Conservation (phyloP, 2,888 invertebrate species). For the Frankliniella fusca region DNA sequence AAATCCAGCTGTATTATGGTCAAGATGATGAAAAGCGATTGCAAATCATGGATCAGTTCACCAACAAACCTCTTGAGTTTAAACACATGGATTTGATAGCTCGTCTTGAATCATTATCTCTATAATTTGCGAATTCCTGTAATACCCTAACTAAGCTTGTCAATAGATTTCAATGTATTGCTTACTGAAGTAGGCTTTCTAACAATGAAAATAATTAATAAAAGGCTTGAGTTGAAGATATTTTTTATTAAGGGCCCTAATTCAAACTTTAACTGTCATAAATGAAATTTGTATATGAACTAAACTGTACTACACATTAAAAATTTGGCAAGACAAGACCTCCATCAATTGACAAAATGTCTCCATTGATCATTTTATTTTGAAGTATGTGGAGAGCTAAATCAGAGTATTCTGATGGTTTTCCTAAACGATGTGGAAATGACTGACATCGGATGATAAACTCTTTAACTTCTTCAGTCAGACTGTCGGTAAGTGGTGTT, state of each 20-base stretch:
- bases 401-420: background rate
- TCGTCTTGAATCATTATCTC: conserved; percentile 58
- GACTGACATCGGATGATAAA: background rate
- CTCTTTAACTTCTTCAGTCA: background rate
- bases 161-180: conserved; percentile 37
- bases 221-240: too few species aligned
- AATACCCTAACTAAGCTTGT: conserved; percentile 49
- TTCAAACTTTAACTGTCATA: background rate
- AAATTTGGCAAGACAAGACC: background rate
- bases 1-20: conserved; percentile 78
- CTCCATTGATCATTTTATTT: conserved; percentile 13
- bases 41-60: conserved; percentile 64
- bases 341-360: background rate
- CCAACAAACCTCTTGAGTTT: conserved; percentile 65
- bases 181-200: background rate
- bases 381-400: background rate
- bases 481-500: background rate
- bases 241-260: background rate
- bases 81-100: conserved; percentile 76
- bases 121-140: conserved; percentile 46
- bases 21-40: conserved; percentile 60
- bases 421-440: background rate
- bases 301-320: background rate
- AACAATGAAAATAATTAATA: too few species aligned
- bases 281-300: background rate